Conservation (phyloP, 2,888 invertebrate genomes). For the Chrysomela aeneicollis region DNA sequence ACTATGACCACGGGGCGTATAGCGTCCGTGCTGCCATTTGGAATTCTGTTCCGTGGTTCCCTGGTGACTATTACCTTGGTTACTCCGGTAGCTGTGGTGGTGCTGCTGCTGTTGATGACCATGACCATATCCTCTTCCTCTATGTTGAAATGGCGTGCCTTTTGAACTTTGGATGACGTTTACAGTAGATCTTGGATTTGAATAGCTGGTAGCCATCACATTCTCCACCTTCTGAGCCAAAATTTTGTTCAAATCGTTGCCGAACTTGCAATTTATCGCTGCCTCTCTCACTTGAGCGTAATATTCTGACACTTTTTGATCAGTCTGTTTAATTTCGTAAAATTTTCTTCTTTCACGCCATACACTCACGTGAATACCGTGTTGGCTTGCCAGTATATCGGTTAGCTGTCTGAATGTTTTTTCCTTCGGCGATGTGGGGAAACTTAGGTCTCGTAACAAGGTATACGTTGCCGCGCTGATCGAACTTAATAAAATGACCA, state of each 20-base stretch:
- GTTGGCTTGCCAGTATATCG: slow-evolving; percentile 6
- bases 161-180: no score
- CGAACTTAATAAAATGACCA: no score
- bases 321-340: slow-evolving; percentile 6
- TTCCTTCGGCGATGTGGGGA: slow-evolving; percentile 21
- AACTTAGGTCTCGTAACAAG: slow-evolving; percentile 19
- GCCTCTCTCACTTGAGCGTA: slow-evolving; percentile 15
- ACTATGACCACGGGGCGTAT: background rate
- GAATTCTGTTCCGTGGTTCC: no score
- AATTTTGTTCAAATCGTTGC: background rate
- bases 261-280: slow-evolving; percentile 20
- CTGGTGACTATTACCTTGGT: no score
- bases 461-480: background rate
- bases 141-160: no score
- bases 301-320: background rate
- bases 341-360: slow-evolving; percentile 23
- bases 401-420: slow-evolving; percentile 12
- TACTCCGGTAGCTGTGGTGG: no score
- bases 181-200: background rate
- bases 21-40: background rate
- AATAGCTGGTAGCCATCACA: slow-evolving; percentile 5
- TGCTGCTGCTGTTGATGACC: no score
- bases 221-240: slow-evolving; percentile 1
- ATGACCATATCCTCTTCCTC: no score
- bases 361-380: slow-evolving; percentile 1